phyloP scores from a whole-genome alignment of 2,113 vertebrate species.

The Silurus glanis region DNA sequence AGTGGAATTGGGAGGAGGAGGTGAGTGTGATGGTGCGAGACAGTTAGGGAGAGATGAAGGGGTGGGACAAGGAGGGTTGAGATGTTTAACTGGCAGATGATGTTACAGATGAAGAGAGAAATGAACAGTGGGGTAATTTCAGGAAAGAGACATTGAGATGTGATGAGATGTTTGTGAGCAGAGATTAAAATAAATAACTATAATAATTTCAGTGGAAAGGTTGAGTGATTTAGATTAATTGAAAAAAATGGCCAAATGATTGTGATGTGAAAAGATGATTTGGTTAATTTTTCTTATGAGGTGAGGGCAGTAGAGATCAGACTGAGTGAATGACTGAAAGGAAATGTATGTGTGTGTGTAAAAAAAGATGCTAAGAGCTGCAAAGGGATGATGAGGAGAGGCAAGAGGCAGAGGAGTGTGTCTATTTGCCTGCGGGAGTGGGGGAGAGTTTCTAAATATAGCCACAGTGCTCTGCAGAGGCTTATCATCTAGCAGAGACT shows the following conservation, averaged over 20 bases:
- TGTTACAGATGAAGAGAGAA: background rate
- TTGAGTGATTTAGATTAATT: background rate
- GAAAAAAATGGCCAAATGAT: background rate
- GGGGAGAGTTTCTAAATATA: slow-evolving; percentile 72
- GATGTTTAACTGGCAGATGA: slow-evolving; percentile 4
- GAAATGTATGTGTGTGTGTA: slow-evolving; percentile 6
- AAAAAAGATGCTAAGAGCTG: slow-evolving; percentile 41
- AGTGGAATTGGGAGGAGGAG: background rate
- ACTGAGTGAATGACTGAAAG: slow-evolving; percentile 50
- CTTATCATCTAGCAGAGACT: slow-evolving; percentile 65
- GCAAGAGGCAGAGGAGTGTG: slow-evolving; percentile 16
- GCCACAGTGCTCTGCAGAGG: slow-evolving; percentile 69
- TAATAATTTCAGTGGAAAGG: background rate
- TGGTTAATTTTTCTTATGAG: background rate
- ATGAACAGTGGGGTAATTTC: background rate
- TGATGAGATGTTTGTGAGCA: background rate
- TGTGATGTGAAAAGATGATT: background rate
- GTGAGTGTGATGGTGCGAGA: slow-evolving; percentile 14
- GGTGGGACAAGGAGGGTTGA: background rate
- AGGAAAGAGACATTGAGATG: background rate
- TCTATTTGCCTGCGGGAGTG: slow-evolving; percentile 56
- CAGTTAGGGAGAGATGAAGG: background rate
- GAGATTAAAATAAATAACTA: background rate
- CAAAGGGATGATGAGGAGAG: slow-evolving; percentile 36
- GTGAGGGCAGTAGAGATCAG: background rate